phyloP scores from a whole-genome alignment of 1,140 invertebrate genomes.

The Teleogryllus occipitalis region DNA sequence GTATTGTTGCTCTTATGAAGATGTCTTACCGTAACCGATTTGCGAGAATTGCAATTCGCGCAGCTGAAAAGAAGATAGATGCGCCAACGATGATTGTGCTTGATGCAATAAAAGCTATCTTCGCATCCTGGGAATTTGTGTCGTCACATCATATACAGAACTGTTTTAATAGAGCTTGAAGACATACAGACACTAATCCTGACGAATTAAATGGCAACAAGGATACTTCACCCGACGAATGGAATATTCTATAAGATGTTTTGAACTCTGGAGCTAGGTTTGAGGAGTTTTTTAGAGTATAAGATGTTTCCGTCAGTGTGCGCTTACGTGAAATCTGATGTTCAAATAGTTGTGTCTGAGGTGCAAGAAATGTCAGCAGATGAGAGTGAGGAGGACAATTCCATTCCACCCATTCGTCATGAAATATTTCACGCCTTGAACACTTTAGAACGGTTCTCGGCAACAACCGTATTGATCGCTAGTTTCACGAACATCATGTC shows the following conservation, averaged over 20 bases:
- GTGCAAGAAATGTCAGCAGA: not conserved
- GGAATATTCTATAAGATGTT: not conserved
- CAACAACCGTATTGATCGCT: not conserved
- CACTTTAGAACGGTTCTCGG: not conserved
- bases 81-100: not conserved
- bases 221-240: not conserved
- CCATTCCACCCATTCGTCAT: not conserved
- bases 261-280: not conserved
- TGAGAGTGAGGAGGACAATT: not conserved
- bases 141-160: not conserved
- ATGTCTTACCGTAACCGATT: not conserved
- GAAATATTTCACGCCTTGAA: not conserved
- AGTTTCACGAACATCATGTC: not conserved
- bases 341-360: not conserved
- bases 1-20: not conserved
- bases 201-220: not conserved
- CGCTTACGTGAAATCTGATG: not conserved
- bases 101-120: not conserved
- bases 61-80: not conserved
- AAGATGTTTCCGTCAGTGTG: not conserved
- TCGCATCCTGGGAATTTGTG: too few relatives aligned
- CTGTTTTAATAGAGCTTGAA: not conserved
- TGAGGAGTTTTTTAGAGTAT: not conserved
- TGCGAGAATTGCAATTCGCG: not conserved
- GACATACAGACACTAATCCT: not conserved